These are phyloP conservation scores for Slavum lentiscoides DNA, from an alignment of 2,888 invertebrate genomes.

Conservation along the genomic window DNA sequence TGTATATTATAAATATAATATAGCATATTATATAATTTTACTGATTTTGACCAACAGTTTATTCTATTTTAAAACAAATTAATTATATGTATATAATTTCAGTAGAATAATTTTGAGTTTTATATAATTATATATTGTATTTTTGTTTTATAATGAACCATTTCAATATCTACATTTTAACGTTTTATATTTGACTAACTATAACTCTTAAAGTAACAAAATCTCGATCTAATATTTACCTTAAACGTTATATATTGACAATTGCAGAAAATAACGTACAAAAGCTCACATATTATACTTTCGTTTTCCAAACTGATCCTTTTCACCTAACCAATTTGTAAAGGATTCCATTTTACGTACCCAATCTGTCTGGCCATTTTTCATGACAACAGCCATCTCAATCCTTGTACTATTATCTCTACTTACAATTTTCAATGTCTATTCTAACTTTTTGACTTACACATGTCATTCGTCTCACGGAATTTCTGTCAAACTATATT, in stretches of 20 bases:
- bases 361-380: slow-evolving; percentile 4
- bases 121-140: no score
- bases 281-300: not conserved
- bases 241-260: not conserved
- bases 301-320: not conserved
- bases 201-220: no score
- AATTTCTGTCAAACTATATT: not conserved
- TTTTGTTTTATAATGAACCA: no score
- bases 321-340: not conserved
- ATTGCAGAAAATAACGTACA: not conserved
- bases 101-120: no score
- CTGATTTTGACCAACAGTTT: no score
- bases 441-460: not conserved
- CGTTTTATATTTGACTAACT: no score
- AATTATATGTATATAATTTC: no score
- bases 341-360: slow-evolving; percentile 9
- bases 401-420: not conserved
- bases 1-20: no score
- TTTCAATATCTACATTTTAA: no score
- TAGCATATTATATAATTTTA: no score
- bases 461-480: not conserved
- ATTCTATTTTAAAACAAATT: no score
- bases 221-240: not conserved
- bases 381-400: slow-evolving; percentile 5
- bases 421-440: slow-evolving; percentile 10